Conservation (phyloP, 2,797 vertebrate genomes). For the Catamblyrhynchus diadema region DNA sequence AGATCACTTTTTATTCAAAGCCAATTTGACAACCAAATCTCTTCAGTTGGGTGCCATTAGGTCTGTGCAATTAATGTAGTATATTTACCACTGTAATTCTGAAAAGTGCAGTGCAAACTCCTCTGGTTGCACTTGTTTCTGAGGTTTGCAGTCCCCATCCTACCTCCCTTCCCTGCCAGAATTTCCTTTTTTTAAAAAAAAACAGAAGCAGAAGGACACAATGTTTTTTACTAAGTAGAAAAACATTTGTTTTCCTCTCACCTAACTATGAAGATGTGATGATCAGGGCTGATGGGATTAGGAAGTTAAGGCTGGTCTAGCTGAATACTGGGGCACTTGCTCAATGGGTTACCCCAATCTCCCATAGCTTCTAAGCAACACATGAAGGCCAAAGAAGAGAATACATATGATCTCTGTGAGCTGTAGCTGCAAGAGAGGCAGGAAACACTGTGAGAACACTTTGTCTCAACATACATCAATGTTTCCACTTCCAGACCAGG, state of each 20-base stretch:
- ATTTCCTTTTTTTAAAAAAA: background rate
- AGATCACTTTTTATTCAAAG: background rate
- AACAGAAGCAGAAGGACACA: background rate
- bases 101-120: background rate
- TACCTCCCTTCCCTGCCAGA: background rate
- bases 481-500: slow-evolving; percentile 23
- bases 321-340: background rate
- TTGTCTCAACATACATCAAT: background rate
- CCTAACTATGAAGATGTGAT: background rate
- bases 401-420: background rate
- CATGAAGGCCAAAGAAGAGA: background rate
- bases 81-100: background rate
- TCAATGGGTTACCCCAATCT: background rate
- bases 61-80: background rate
- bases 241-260: background rate
- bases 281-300: background rate
- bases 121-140: background rate
- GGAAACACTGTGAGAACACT: background rate
- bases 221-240: background rate
- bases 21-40: background rate
- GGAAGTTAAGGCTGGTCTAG: background rate
- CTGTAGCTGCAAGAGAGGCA: background rate
- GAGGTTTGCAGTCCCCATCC: background rate
- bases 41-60: background rate
- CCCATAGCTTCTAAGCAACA: background rate